These are phyloP conservation scores for Tretioscincus oriximinensis DNA, from an alignment of 2,113 vertebrate genomes.

Conservation along the genomic window DNA sequence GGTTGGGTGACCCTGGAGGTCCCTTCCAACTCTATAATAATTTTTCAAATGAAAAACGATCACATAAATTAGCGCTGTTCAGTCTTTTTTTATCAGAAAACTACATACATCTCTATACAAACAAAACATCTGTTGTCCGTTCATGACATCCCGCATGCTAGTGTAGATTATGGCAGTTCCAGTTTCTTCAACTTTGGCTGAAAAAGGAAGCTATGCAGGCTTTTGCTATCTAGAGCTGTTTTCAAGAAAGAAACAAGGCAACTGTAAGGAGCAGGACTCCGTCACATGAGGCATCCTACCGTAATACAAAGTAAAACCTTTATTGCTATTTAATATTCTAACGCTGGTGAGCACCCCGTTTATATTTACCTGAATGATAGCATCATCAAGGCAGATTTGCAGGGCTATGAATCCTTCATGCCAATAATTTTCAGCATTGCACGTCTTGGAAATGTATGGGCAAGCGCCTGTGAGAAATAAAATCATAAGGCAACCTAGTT, in stretches of 20 bases:
- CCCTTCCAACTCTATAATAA: no score
- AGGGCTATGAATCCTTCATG: conserved; percentile 84
- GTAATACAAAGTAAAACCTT: fast-evolving
- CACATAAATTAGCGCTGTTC: background rate
- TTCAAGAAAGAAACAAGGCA: background rate
- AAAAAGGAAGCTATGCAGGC: background rate
- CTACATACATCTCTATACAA: fast-evolving
- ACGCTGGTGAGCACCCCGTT: fast-evolving
- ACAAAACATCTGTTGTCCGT: background rate
- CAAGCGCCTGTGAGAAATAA: conserved; percentile 65
- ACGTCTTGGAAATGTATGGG: conserved; percentile 63
- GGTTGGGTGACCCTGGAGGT: no score
- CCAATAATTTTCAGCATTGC: conserved; percentile 88
- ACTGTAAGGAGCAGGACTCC: background rate
- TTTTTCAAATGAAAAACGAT: no score
- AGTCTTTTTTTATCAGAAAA: background rate
- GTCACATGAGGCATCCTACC: background rate
- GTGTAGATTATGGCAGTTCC: no score
- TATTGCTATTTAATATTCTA: background rate
- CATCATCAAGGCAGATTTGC: conserved; percentile 87
- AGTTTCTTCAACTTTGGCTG: no score
- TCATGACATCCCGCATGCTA: background rate
- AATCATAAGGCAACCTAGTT: background rate
- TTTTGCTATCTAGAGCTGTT: background rate
- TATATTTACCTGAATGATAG: conserved; percentile 87